A percentile compares a stretch with the other conserved stretches of the same genome.
These are phyloP conservation scores for Terrapene triunguis DNA, from an alignment of 2,113 vertebrate genomes.

Conservation along the genomic window DNA sequence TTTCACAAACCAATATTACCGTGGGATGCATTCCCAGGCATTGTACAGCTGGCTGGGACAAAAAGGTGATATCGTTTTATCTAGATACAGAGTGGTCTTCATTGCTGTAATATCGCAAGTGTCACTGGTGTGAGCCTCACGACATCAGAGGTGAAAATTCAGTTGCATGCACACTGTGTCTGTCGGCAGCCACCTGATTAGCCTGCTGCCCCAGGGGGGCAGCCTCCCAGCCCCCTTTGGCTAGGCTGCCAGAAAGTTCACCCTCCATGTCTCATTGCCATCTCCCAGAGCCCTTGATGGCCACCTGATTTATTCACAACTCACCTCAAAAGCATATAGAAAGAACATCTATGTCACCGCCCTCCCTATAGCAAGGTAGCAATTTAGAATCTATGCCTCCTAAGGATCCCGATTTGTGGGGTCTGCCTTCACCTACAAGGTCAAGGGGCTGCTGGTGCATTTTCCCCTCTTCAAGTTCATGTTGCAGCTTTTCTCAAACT, in stretches of 20 bases:
- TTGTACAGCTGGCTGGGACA: background rate
- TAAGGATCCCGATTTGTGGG: background rate
- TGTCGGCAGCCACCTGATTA: background rate
- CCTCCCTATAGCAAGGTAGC: background rate
- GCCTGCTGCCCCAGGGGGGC: background rate
- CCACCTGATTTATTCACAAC: background rate
- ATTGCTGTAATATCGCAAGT: background rate
- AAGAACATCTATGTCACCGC: too few species aligned
- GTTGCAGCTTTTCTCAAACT: background rate
- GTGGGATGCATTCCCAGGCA: background rate
- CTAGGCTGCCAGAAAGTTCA: background rate
- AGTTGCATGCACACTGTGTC: background rate
- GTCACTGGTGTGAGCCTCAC: background rate
- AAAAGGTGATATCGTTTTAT: background rate
- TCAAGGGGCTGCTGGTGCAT: background rate
- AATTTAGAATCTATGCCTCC: background rate
- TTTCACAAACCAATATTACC: conserved; percentile 60
- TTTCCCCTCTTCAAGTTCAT: background rate
- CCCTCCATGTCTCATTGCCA: background rate
- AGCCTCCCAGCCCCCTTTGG: background rate
- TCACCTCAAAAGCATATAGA: background rate
- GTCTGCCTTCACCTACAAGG: background rate
- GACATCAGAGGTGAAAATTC: background rate
- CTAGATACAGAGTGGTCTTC: background rate
- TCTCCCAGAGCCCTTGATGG: background rate